These are phyloP conservation scores for Oreocharis arfaki DNA, from an alignment of 2,113 vertebrate genomes.

Conservation along the genomic window DNA sequence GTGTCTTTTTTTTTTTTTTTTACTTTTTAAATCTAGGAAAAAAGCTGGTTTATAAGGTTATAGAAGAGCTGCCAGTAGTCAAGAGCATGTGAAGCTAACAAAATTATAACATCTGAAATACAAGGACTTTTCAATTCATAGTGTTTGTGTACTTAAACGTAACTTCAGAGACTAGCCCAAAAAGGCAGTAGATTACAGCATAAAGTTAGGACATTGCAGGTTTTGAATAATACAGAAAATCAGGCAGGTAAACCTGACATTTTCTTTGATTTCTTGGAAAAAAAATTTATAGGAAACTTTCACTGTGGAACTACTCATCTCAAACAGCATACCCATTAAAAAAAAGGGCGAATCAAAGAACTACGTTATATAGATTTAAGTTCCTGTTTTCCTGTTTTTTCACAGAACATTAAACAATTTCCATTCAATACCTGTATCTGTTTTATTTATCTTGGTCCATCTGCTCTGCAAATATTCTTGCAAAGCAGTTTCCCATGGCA, in stretches of 20 bases:
- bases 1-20: not conserved
- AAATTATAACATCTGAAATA: not conserved
- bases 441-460: slow-evolving; percentile 68
- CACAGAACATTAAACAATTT: slow-evolving; percentile 39
- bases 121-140: not conserved
- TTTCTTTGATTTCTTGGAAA: not conserved
- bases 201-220: not conserved
- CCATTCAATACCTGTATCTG: slow-evolving; percentile 59
- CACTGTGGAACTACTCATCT: not conserved
- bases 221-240: not conserved
- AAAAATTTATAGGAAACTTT: not conserved
- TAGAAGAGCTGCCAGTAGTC: not conserved
- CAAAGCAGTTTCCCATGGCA: slow-evolving; percentile 71
- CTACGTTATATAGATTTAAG: not conserved
- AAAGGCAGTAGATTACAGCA: not conserved
- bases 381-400: slow-evolving; percentile 23
- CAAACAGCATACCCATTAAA: not conserved
- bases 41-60: not conserved
- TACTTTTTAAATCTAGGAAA: not conserved
- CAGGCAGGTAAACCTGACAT: not conserved
- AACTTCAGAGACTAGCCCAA: not conserved
- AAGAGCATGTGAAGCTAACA: not conserved
- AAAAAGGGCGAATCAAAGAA: not conserved
- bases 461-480: slow-evolving; percentile 66
- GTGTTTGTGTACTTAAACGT: not conserved